Percentiles rank a stretch among this genome's conserved stretches.
These are phyloP conservation scores for Dendrocincla tyrannina DNA, from an alignment of 2,797 vertebrate species.

Conservation along the genomic window DNA sequence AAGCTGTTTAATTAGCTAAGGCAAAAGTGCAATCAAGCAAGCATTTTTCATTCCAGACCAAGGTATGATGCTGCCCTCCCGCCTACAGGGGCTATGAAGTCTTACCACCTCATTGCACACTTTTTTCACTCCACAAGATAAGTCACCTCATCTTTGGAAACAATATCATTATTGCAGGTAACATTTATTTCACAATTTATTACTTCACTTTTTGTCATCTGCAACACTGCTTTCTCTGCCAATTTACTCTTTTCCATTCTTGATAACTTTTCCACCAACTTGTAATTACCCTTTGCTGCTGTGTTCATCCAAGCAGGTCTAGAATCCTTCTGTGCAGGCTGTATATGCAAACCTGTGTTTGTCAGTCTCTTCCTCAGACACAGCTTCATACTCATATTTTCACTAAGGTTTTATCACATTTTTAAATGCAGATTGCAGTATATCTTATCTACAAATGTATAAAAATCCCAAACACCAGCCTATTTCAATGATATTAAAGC, in stretches of 20 bases:
- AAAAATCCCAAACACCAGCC: background rate
- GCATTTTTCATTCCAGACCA: background rate
- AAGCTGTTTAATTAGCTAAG: background rate
- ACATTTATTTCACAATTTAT: background rate
- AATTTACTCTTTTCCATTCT: background rate
- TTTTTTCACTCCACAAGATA: background rate
- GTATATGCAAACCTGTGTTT: background rate
- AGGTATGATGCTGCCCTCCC: background rate
- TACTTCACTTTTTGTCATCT: background rate
- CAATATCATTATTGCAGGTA: background rate
- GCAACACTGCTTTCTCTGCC: background rate
- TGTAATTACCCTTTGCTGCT: background rate
- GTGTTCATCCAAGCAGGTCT: background rate
- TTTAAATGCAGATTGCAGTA: background rate
- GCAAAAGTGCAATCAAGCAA: background rate
- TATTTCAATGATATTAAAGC: background rate
- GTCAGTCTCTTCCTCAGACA: background rate
- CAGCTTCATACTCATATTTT: background rate
- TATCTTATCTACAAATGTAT: background rate
- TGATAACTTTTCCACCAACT: background rate
- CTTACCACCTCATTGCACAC: background rate
- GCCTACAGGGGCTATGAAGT: fast-evolving
- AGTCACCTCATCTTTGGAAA: background rate
- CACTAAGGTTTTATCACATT: background rate
- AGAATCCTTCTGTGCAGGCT: background rate